Percentiles rank a stretch among this genome's conserved stretches.
Conservation (phyloP, 2,113 vertebrate species). For the Synchiropus splendidus region DNA sequence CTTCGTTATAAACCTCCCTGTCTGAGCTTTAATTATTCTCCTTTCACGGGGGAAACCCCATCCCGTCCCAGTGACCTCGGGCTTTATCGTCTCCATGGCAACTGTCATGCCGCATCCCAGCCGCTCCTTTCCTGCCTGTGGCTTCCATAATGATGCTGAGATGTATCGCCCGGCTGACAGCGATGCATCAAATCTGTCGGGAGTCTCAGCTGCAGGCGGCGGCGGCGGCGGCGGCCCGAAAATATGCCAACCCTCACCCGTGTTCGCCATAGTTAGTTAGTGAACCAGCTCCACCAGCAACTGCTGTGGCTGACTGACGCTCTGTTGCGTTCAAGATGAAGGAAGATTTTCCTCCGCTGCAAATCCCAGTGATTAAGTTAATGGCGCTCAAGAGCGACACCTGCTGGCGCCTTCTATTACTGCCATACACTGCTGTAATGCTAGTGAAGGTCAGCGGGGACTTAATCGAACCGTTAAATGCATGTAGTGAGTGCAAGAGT, state of each 20-base stretch:
- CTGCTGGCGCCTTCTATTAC: conserved; percentile 44
- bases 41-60: neutral
- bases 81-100: conserved; percentile 48
- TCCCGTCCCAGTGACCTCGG: conserved; percentile 35
- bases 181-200: conserved; percentile 1
- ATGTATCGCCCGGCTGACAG: conserved; percentile 16
- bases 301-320: neutral
- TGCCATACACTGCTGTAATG: too few species aligned
- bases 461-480: too few species aligned
- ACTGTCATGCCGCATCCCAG: conserved; percentile 29
- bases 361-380: neutral
- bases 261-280: conserved; percentile 10
- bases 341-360: neutral
- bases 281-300: neutral
- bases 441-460: too few species aligned
- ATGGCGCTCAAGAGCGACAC: conserved; percentile 44
- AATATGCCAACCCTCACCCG: too few species aligned
- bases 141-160: conserved; percentile 43
- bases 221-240: too few species aligned
- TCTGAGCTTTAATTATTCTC: neutral
- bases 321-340: neutral
- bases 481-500: too few species aligned
- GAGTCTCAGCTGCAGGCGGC: conserved; percentile 1
- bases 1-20: too few species aligned
- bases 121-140: conserved; percentile 32